Conservation (phyloP, 2,113 vertebrate genomes). For the Ranitomeya imitator region DNA sequence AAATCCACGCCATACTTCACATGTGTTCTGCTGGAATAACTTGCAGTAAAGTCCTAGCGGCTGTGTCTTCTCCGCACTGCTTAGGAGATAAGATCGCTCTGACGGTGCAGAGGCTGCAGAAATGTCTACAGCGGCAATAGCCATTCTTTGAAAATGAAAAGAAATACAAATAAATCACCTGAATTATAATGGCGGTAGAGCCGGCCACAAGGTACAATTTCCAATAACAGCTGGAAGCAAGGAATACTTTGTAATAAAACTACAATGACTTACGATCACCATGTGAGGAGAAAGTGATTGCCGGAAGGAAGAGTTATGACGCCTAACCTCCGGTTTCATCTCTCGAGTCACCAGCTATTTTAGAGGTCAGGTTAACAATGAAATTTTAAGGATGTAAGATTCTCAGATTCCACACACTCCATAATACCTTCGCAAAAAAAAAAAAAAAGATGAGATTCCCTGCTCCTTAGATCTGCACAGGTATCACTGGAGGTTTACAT, state of each 20-base stretch:
- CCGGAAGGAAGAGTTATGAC: conserved; percentile 9
- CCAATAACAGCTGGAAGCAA: conserved; percentile 6
- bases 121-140: neutral
- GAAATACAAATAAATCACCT: conserved; percentile 13
- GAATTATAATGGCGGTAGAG: neutral
- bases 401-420: neutral
- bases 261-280: neutral
- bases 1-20: neutral
- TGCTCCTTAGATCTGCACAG: neutral
- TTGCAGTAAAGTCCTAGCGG: neutral
- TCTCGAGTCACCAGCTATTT: conserved; percentile 11
- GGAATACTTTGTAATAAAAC: conserved; percentile 9
- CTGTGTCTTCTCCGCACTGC: neutral
- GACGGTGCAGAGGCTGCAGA: neutral
- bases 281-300: conserved; percentile 20
- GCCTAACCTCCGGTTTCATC: conserved; percentile 25
- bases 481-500: neutral
- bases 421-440: neutral
- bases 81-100: neutral
- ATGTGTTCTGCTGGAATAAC: neutral
- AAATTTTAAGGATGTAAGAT: conserved; percentile 4
- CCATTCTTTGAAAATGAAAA: neutral
- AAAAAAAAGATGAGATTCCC: neutral
- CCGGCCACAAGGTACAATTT: conserved; percentile 4
- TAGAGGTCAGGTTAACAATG: conserved; percentile 14